phyloP scores from a whole-genome alignment of 2,113 vertebrate genomes.

The Callopanchax toddi region DNA sequence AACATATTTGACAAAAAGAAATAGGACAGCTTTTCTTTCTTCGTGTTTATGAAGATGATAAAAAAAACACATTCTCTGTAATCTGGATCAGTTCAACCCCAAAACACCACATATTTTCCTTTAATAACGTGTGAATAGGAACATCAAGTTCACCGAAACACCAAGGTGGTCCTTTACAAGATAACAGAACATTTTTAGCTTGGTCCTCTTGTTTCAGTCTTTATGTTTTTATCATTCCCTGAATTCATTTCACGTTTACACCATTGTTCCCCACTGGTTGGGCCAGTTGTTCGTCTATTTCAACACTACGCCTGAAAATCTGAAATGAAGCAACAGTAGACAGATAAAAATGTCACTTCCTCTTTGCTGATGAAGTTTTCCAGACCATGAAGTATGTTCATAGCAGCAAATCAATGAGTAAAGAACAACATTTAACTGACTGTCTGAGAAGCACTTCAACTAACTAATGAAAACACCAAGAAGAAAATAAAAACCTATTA shows the following conservation, averaged over 20 bases:
- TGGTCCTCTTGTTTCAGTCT: too few relatives aligned
- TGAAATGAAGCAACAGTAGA: not conserved
- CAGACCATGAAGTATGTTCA: not conserved
- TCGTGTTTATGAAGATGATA: too few relatives aligned
- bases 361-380: conserved; percentile 21
- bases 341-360: conserved; percentile 29
- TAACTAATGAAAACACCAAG: not conserved
- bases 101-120: too few relatives aligned
- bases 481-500: not conserved
- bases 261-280: not conserved
- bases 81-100: not conserved
- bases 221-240: not conserved
- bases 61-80: not conserved
- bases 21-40: too few relatives aligned
- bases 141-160: too few relatives aligned
- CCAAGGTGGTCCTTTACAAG: too few relatives aligned
- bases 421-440: not conserved
- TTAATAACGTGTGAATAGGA: too few relatives aligned
- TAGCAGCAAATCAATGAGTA: not conserved
- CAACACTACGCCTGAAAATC: not conserved
- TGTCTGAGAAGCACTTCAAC: not conserved
- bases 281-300: not conserved
- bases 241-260: not conserved
- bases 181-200: too few relatives aligned
- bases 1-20: too few relatives aligned